Evolutionary conservation across 1,140 invertebrate species (phyloP).

Genomic region (Trachymyrmex cornetzi): DNA sequence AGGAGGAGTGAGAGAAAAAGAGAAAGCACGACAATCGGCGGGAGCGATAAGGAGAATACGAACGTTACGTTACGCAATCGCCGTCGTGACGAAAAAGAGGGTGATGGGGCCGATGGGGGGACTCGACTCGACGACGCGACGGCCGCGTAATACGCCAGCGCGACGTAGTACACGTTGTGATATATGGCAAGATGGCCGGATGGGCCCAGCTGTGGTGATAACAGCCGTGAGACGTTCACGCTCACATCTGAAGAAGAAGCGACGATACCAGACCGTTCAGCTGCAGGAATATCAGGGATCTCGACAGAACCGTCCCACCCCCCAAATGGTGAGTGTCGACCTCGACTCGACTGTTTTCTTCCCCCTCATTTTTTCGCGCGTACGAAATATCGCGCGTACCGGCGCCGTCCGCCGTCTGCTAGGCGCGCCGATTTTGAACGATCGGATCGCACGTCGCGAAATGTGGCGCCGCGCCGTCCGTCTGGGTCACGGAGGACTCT

Average conservation of each 20-base stretch:
- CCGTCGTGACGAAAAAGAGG: not conserved
- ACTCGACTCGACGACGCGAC: not conserved
- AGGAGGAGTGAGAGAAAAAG: not conserved
- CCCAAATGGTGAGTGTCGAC: conserved; percentile 72
- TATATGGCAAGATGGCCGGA: conserved; percentile 74
- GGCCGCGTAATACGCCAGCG: conserved; percentile 56
- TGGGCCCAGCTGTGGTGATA: conserved; percentile 76
- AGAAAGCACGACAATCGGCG: not conserved
- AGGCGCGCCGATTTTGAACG: conserved; percentile 73
- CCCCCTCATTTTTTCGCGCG: conserved; percentile 5
- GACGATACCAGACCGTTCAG: conserved; percentile 58
- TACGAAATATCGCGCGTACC: conserved; percentile 14
- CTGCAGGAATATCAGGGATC: conserved; percentile 60
- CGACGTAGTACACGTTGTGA: conserved; percentile 69
- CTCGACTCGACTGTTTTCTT: not conserved
- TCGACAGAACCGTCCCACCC: not conserved
- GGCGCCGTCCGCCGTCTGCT: conserved; percentile 55
- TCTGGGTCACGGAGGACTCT: not conserved
- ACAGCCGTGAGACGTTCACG: conserved; percentile 72
- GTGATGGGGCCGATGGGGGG: too few relatives aligned
- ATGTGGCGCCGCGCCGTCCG: not conserved
- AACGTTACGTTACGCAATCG: conserved; percentile 63
- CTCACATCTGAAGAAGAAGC: conserved; percentile 64
- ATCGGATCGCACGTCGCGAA: not conserved
- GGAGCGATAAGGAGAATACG: not conserved